Evolutionary conservation across 2,797 vertebrate species (phyloP).

Genomic region (Helarctos malayanus): DNA sequence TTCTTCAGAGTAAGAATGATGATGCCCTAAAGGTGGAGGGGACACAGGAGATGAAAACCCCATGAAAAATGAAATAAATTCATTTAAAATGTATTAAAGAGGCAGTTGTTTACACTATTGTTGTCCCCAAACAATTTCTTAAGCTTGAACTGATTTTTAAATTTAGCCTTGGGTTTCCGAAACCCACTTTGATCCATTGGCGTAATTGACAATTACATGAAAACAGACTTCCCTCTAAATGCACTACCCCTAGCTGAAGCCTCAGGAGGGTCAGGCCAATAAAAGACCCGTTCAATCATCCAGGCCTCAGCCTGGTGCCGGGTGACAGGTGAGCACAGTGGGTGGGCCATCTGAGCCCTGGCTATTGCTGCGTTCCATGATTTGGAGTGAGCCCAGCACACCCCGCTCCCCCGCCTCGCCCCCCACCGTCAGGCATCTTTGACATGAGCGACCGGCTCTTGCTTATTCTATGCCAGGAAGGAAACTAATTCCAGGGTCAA

Average conservation of each 20-base stretch:
- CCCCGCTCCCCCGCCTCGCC: too few species aligned
- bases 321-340: background rate
- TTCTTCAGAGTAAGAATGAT: background rate
- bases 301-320: background rate
- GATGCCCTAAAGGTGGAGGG: conserved; percentile 30
- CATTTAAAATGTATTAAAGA: conserved; percentile 66
- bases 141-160: conserved; percentile 65
- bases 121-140: conserved; percentile 62
- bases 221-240: conserved; percentile 55
- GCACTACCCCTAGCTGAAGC: background rate
- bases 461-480: background rate
- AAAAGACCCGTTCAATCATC: background rate
- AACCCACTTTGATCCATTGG: conserved; percentile 62
- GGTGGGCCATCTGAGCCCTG: background rate
- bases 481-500: background rate
- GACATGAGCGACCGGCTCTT: background rate
- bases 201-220: conserved; percentile 60
- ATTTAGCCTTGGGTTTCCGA: conserved; percentile 55
- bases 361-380: background rate
- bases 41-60: conserved; percentile 54
- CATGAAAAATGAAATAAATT: conserved; percentile 79
- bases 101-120: conserved; percentile 34
- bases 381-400: background rate
- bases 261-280: conserved; percentile 18
- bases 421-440: background rate